These are phyloP conservation scores for Tamandua tetradactyla DNA, from an alignment of 2,797 vertebrate genomes.

Conservation along the genomic window DNA sequence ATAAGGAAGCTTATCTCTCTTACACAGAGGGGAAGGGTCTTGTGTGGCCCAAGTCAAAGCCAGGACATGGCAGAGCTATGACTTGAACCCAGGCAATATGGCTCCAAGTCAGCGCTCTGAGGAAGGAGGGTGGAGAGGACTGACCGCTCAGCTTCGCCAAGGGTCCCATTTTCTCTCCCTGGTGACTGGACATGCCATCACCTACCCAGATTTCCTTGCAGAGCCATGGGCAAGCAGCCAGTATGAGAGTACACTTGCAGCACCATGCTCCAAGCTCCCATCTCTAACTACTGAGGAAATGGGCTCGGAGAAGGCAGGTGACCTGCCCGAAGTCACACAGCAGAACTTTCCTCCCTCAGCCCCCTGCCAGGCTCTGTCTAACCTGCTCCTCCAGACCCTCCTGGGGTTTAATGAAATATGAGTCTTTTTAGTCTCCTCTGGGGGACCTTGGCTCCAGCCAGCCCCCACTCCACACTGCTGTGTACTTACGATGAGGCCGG, in stretches of 20 bases:
- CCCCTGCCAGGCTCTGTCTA: neutral
- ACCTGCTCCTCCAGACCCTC: neutral
- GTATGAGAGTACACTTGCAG: too few relatives aligned
- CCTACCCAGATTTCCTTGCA: neutral
- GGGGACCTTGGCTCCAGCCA: neutral
- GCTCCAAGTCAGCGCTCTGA: neutral
- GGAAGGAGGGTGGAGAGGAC: neutral
- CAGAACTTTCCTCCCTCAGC: neutral
- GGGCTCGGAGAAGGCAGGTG: neutral
- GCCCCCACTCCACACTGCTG: neutral
- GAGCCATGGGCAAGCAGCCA: accelerated
- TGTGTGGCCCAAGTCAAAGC: neutral
- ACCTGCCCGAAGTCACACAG: neutral
- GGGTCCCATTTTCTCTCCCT: neutral
- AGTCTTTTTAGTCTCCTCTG: neutral
- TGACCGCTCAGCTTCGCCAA: accelerated
- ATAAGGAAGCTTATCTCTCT: neutral
- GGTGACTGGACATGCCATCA: neutral
- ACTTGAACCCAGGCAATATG: neutral
- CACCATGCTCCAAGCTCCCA: neutral
- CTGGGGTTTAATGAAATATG: neutral
- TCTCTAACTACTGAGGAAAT: neutral
- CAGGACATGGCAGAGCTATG: neutral
- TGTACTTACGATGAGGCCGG: conserved; percentile 96
- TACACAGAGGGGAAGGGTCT: neutral